A percentile compares a stretch with the other conserved stretches of the same genome.
phyloP scores from a whole-genome alignment of 2,888 invertebrate genomes.

The Geophilus truncorum region DNA sequence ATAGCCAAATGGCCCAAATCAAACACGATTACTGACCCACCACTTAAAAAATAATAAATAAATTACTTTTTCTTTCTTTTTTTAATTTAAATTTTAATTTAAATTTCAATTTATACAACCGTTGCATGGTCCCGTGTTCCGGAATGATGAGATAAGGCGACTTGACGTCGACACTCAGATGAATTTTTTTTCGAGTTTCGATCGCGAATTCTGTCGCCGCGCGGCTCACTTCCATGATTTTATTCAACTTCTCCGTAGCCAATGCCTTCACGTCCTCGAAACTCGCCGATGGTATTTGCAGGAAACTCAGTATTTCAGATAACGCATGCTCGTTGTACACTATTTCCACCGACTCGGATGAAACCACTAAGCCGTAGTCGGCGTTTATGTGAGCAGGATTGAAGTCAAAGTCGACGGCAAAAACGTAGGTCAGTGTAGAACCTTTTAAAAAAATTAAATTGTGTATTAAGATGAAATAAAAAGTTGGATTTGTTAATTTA shows the following conservation, averaged over 20 bases:
- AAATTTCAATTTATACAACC: conserved; percentile 40
- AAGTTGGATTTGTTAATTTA: background rate
- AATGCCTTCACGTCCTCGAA: conserved; percentile 38
- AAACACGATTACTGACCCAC: conserved; percentile 64
- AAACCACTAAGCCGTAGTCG: conserved; percentile 62
- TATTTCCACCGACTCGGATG: conserved; percentile 68
- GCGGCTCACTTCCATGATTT: conserved; percentile 49
- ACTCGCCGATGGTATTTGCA: conserved; percentile 49
- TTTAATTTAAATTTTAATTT: background rate
- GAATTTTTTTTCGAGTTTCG: conserved; percentile 58
- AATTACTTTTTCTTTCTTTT: conserved; percentile 25
- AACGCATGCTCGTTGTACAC: conserved; percentile 72
- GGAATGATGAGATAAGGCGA: conserved; percentile 71
- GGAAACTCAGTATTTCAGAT: conserved; percentile 65
- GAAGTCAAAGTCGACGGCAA: conserved; percentile 69
- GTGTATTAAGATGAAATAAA: background rate
- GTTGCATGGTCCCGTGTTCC: conserved; percentile 60
- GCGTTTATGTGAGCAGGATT: conserved; percentile 62
- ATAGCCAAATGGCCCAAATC: conserved; percentile 66
- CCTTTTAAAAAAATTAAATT: no score
- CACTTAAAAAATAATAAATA: conserved; percentile 44
- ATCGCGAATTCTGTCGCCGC: conserved; percentile 55
- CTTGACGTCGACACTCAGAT: conserved; percentile 67
- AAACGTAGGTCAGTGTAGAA: conserved; percentile 62
- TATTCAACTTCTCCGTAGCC: conserved; percentile 45